A percentile compares a stretch with the other conserved stretches of the same genome.
These are phyloP conservation scores for Desoria tigrina DNA, from an alignment of 2,888 invertebrate species.

Conservation along the genomic window DNA sequence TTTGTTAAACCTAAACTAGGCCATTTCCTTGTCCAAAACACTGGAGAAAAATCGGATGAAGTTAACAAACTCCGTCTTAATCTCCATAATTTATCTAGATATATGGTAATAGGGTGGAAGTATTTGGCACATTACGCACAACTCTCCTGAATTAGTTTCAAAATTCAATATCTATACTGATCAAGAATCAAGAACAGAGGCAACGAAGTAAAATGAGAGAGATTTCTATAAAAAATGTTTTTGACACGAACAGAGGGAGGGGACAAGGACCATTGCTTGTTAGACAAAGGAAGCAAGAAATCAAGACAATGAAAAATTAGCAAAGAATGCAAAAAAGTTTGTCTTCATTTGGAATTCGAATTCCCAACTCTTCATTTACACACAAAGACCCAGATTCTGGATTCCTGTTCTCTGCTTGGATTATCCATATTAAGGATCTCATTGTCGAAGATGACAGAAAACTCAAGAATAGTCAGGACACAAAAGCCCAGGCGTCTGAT, in stretches of 20 bases:
- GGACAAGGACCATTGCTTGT: constrained; percentile 9
- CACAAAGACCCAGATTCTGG: too few species aligned
- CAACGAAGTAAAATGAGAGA: constrained; percentile 4
- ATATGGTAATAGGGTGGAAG: too few species aligned
- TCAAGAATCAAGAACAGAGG: constrained; percentile 25
- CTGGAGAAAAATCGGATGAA: too few species aligned
- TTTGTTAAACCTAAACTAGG: too few species aligned
- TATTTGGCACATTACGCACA: constrained; percentile 15
- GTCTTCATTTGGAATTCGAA: too few species aligned
- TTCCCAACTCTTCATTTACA: too few species aligned
- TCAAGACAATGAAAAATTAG: constrained; percentile 41
- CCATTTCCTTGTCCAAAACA: too few species aligned
- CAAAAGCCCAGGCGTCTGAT: too few species aligned
- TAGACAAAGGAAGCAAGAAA: constrained; percentile 15
- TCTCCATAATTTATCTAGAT: not conserved
- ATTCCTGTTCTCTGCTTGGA: too few species aligned
- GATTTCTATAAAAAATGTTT: not conserved
- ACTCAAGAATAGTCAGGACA: too few species aligned
- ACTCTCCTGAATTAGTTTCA: constrained; percentile 18
- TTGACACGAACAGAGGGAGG: constrained; percentile 22
- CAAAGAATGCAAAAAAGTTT: constrained; percentile 38
- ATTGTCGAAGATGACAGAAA: too few species aligned
- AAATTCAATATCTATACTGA: constrained; percentile 35
- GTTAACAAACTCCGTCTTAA: not conserved
- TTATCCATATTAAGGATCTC: too few species aligned